Conservation (phyloP, 2,888 invertebrate genomes). For the Sepioteuthis lessoniana region DNA sequence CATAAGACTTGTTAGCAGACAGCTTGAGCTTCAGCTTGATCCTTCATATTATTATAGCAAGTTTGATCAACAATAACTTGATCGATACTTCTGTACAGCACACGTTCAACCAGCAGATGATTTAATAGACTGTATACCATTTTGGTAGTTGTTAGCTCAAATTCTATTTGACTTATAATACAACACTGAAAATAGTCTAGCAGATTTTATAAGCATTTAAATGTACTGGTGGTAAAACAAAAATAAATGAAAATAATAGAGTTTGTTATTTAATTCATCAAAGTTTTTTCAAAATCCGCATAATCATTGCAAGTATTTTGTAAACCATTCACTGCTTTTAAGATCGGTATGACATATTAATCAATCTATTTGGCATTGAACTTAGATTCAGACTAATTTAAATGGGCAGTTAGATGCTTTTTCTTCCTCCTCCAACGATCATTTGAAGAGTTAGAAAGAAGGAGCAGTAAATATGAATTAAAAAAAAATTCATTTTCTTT, state of each 20-base stretch:
- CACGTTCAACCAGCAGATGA: conserved; percentile 33
- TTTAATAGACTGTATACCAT: neutral
- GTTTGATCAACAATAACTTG: neutral
- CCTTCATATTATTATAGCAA: neutral
- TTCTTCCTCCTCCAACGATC: too few species aligned
- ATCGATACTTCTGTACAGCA: neutral
- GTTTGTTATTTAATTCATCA: neutral
- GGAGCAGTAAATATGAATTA: too few species aligned
- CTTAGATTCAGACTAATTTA: neutral
- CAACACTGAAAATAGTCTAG: conserved; percentile 33
- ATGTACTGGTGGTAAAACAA: conserved; percentile 33
- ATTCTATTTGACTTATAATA: conserved; percentile 5
- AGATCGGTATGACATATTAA: neutral
- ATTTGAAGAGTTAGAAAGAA: too few species aligned
- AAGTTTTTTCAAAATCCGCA: too few species aligned
- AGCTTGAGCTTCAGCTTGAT: neutral
- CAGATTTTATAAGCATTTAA: conserved; percentile 33
- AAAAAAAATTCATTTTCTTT: too few species aligned
- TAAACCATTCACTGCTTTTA: neutral
- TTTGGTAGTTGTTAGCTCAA: conserved; percentile 7
- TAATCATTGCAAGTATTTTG: neutral
- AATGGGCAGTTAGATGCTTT: neutral
- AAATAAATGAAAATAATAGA: conserved; percentile 10
- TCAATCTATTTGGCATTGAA: neutral
- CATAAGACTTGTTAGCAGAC: neutral